Percentiles rank a stretch among this genome's conserved stretches.
phyloP scores from a whole-genome alignment of 2,888 invertebrate genomes.

The Patella caerulea region DNA sequence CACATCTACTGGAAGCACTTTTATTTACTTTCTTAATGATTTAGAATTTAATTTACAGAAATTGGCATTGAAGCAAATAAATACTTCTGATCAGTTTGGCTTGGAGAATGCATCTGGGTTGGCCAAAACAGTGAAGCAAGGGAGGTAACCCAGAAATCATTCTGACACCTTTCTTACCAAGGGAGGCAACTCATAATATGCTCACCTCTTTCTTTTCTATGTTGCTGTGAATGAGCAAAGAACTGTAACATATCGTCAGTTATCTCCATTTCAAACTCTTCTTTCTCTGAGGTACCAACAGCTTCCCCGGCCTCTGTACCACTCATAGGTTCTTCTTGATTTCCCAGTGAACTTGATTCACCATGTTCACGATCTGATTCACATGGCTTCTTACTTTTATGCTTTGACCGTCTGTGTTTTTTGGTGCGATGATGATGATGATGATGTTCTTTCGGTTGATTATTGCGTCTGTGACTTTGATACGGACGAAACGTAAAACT shows the following conservation, averaged over 20 bases:
- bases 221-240: conserved; percentile 77
- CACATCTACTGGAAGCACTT: no score
- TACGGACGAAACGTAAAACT: not conserved
- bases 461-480: not conserved
- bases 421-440: conserved; percentile 7
- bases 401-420: conserved; percentile 10
- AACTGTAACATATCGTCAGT: conserved; percentile 79
- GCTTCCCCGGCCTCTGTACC: conserved; percentile 17
- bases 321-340: not conserved
- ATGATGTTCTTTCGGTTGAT: not conserved
- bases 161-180: conserved; percentile 20
- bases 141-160: conserved; percentile 30
- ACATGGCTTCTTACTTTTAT: not conserved
- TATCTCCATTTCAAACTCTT: conserved; percentile 75
- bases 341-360: not conserved
- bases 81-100: no score
- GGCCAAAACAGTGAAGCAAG: no score
- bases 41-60: no score
- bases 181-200: not conserved
- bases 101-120: no score
- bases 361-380: not conserved
- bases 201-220: conserved; percentile 72
- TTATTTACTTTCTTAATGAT: no score
- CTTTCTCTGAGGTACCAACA: conserved; percentile 36
- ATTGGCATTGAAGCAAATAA: no score